These are phyloP conservation scores for Metridium senile DNA, from an alignment of 92 coral and sea anemone genomes.

Conservation along the genomic window DNA sequence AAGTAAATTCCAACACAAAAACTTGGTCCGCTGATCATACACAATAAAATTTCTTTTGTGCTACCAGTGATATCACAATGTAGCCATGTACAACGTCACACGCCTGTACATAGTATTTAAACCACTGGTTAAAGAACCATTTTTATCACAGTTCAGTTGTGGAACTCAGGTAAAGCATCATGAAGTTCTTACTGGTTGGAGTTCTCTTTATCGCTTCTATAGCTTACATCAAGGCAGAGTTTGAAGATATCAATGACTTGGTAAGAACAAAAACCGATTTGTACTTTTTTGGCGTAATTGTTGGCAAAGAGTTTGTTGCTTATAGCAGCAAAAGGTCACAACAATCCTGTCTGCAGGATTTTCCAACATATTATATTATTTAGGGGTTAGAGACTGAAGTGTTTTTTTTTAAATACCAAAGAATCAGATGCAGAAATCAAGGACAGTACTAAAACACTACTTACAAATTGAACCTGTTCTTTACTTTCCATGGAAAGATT, in stretches of 20 bases:
- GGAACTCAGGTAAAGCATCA: background rate
- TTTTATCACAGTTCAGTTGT: background rate
- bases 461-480: no score
- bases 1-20: background rate
- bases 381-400: no score
- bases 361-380: no score
- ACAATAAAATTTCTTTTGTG: background rate
- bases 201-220: slow-evolving; percentile 18
- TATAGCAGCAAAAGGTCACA: no score
- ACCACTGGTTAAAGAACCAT: background rate
- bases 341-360: no score
- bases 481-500: no score
- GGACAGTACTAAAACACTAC: no score
- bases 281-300: no score
- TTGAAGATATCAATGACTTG: background rate
- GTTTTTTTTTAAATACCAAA: no score
- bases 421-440: no score
- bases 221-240: slow-evolving; percentile 18
- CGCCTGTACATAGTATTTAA: background rate
- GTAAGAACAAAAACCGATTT: background rate
- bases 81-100: background rate
- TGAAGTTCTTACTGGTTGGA: slow-evolving; percentile 27
- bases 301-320: no score
- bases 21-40: background rate
- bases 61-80: background rate